These are phyloP conservation scores for Heliocidaris erythrogramma DNA, from an alignment of 35 echinoderm and acorn worm species.

Conservation along the genomic window DNA sequence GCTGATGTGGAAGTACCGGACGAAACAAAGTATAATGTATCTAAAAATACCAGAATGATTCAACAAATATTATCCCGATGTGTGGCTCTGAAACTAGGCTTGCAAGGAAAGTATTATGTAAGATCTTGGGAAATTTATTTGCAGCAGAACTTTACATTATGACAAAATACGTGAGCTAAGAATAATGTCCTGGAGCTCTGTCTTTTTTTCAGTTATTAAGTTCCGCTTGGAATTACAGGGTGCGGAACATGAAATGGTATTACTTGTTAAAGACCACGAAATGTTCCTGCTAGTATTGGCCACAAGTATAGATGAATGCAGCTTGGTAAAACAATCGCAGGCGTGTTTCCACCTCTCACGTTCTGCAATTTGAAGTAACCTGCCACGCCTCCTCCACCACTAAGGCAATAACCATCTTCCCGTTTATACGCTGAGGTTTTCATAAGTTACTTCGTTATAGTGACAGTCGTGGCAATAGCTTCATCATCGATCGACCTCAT, in stretches of 20 bases:
- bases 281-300: too few species aligned
- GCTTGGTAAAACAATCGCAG: neutral
- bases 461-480: neutral
- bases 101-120: too few species aligned
- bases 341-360: neutral
- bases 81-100: too few species aligned
- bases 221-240: neutral
- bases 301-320: too few species aligned
- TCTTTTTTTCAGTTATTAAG: neutral
- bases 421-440: neutral
- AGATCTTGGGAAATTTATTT: too few species aligned
- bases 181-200: neutral
- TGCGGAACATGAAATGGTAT: too few species aligned
- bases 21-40: neutral
- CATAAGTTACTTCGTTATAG: neutral
- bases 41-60: too few species aligned
- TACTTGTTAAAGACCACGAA: too few species aligned
- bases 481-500: neutral
- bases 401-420: neutral
- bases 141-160: too few species aligned
- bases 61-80: too few species aligned
- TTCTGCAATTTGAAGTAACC: neutral
- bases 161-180: neutral
- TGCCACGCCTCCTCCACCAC: neutral
- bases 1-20: conserved; percentile 1